A percentile compares a stretch with the other conserved stretches of the same genome.
Evolutionary conservation across 2,797 vertebrate genomes (phyloP).

Genomic region (Octomys mimax): DNA sequence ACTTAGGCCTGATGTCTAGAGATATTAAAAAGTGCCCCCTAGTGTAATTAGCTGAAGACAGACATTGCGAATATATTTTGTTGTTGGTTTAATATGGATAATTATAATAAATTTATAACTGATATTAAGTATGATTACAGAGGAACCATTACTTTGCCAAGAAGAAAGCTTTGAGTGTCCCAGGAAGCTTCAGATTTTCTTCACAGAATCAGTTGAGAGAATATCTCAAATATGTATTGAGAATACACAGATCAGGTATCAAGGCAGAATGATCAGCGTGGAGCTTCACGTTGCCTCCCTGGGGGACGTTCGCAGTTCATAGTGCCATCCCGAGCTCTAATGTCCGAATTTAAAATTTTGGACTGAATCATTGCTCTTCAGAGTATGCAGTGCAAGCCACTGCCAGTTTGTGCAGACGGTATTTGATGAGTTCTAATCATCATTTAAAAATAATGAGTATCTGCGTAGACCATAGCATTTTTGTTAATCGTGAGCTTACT

Average conservation of each 20-base stretch:
- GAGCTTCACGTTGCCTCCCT: background rate
- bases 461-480: background rate
- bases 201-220: background rate
- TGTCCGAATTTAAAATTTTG: slow-evolving; percentile 21
- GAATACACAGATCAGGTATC: background rate
- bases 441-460: slow-evolving; percentile 17
- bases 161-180: background rate
- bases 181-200: background rate
- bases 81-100: slow-evolving; percentile 45
- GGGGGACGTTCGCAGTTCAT: background rate
- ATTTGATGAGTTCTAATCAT: background rate
- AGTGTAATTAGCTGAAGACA: slow-evolving; percentile 67
- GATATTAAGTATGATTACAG: slow-evolving; percentile 31
- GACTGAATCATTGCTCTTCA: background rate
- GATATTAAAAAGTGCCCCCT: slow-evolving; percentile 47
- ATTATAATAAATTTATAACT: slow-evolving; percentile 41
- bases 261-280: background rate
- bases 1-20: slow-evolving; percentile 68
- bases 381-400: background rate
- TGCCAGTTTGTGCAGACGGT: background rate
- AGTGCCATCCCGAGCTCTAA: background rate
- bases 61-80: slow-evolving; percentile 35
- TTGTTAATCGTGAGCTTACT: background rate
- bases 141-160: slow-evolving; percentile 31
- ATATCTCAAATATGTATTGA: background rate